These are phyloP conservation scores for Pelecanus crispus DNA, from an alignment of 2,113 vertebrate species.

Conservation along the genomic window DNA sequence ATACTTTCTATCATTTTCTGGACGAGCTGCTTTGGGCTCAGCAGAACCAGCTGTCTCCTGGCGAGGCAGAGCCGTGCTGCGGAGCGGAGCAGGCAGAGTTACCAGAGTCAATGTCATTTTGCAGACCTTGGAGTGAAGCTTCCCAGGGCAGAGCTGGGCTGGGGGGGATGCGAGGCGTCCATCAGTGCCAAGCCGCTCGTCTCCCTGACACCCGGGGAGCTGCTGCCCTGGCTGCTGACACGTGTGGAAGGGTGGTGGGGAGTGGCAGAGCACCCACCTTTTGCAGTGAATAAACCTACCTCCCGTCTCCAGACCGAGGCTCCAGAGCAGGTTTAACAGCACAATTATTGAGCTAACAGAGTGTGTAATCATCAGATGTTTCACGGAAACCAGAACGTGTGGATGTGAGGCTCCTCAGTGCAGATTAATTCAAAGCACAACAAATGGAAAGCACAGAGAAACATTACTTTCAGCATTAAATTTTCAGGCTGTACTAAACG, in stretches of 20 bases:
- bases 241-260: accelerated
- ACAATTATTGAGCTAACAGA: not conserved
- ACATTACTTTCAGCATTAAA: not conserved
- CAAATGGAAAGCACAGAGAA: not conserved
- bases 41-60: not conserved
- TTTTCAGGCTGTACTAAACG: not conserved
- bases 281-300: not conserved
- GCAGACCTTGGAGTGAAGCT: not conserved
- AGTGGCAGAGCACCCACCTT: not conserved
- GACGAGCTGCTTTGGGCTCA: not conserved
- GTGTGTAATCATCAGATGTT: not conserved
- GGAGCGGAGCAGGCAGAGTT: not conserved
- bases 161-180: not conserved
- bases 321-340: not conserved
- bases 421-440: not conserved
- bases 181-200: not conserved
- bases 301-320: not conserved
- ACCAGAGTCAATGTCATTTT: not conserved
- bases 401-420: not conserved
- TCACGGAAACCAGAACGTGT: not conserved
- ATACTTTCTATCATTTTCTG: not conserved
- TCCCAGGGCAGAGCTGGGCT: not conserved
- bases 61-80: not conserved
- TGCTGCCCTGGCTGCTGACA: not conserved
- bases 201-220: not conserved